A percentile compares a stretch with the other conserved stretches of the same genome.
These are phyloP conservation scores for Novumbra hubbsi DNA, from an alignment of 2,797 vertebrate genomes.

Conservation along the genomic window DNA sequence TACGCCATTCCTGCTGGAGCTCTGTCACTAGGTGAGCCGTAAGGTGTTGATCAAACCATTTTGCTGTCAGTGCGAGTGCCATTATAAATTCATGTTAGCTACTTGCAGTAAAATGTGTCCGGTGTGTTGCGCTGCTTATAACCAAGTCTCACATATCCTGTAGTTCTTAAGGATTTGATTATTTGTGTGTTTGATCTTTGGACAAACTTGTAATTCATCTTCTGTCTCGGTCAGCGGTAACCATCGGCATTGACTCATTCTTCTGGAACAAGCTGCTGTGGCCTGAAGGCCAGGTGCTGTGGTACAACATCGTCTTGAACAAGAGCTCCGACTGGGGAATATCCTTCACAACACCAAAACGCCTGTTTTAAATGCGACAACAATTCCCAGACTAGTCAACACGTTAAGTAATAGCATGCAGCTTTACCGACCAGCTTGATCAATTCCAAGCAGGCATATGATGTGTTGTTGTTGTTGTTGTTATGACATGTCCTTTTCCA, in stretches of 20 bases:
- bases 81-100: neutral
- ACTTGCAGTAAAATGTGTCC: neutral
- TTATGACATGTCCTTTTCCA: neutral
- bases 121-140: neutral
- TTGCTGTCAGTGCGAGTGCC: neutral
- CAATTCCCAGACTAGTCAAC: neutral
- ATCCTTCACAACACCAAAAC: conserved; percentile 79
- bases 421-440: neutral
- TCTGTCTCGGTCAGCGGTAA: conserved; percentile 74
- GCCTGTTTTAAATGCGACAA: neutral
- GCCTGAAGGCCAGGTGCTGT: conserved; percentile 95
- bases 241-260: conserved; percentile 81
- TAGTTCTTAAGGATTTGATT: neutral
- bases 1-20: conserved; percentile 83
- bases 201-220: neutral
- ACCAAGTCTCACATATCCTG: neutral
- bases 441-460: neutral
- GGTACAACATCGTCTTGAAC: conserved; percentile 94
- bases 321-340: conserved; percentile 97
- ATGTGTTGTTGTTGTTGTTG: neutral
- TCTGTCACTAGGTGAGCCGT: conserved; percentile 82
- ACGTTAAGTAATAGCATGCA: neutral
- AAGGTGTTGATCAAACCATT: neutral
- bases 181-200: neutral
- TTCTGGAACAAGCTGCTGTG: conserved; percentile 89